Evolutionary conservation across 2,797 vertebrate genomes (phyloP), one percentile per base, ranked within the genome.

Genomic region (Fratercula arctica): DNA sequence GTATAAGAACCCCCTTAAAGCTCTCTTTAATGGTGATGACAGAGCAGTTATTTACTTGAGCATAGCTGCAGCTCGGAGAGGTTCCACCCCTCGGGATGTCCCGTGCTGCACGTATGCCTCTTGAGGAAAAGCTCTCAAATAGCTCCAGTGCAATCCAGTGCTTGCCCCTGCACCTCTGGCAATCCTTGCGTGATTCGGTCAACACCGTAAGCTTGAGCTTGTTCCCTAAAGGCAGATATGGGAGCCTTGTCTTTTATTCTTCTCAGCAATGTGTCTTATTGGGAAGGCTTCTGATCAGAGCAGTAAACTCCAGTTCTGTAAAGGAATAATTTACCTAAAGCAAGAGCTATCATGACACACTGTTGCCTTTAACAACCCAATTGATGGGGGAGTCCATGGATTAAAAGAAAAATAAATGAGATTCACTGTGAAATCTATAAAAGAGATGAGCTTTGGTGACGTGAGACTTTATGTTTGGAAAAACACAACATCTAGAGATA

Each of bases 21-120:
- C 45, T 77, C 46, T 41, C n/a, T 50, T 69, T 56, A 56, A 70
- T 11, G 13, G 13, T 56, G 39, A 28, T 56, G 46, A 33, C 28
- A 70, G 6, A 79, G 39, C 72, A 39, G 15, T 21, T 31, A 45
- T 29, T 63, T 61, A 45, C 25, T 74, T 70, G n/a, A 56, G 54
- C 45, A n/a, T 4, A n/a, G 63, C 72, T 46, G 50, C 48, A 37
- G 53, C 9, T 72, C 66, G 51, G 23, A n/a, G 37, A 31, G 50
- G 66, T 54, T 82, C 60, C 33, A 56, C 37, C 29, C 33, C 4
- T 0, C 19, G 39, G 6, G 7, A 53, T 33, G 39, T 35, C 66
- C 41, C 0, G 0, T 2, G 39, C 31, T 39, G 26, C 19, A 17
- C 1, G 2, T 11, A 16, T 5, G 35, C 26, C 75, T 81, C 29